Base-by-base conservation (phyloP, 1,140 invertebrate genomes). In the Capitella teleta region DNA sequence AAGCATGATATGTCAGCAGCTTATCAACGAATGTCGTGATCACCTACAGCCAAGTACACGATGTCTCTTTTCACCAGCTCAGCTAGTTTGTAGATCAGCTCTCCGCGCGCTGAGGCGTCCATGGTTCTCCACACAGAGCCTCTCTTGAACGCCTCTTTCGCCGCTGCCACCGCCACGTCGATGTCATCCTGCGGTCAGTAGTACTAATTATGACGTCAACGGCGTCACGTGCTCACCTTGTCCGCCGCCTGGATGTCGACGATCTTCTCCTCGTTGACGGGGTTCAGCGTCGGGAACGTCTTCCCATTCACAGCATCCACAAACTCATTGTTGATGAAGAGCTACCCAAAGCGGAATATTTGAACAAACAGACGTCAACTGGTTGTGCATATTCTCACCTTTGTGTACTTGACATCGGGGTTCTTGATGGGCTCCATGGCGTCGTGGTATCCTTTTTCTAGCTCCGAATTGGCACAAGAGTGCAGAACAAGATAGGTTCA, bases 201-300 rank as follows among this genome's bases (percentile, higher is more conserved):
- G 32, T 10, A 34, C 32, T 34, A 34, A 10, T 34, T 10, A 34
- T 10, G 10, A 34, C 10, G 10, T 10, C 16, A 34, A 34, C 16
- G 10, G 32, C 16, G 32, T 10, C 10, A 34, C 10, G 10, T 34
- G 32, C 16, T 34, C 16, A 79, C 78, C 67, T 83, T 84, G 52
- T 82, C 81, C 14, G 80, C 90, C 76, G 92, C 88, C 40, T 85
- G 75, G 14, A 95, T 80, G 59, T 89, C 73, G 21, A 72, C 68
- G 53, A 95, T 90, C 53, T 82, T 80, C 59, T 82, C 75, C 45
- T 80, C 86, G 60, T 79, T 87, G 4, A 80, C 76, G 49, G 91
- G 90, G 72, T 94, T 92, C 47, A 86, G 72, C 0, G 89, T 89
- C 16, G 79, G 74, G 68, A 98, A 98, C 1, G 83, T 93, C 70